Evolutionary conservation across 2,888 invertebrate species (phyloP), one percentile per base, ranked within the genome.

Genomic region (Oligia fasciuncula): DNA sequence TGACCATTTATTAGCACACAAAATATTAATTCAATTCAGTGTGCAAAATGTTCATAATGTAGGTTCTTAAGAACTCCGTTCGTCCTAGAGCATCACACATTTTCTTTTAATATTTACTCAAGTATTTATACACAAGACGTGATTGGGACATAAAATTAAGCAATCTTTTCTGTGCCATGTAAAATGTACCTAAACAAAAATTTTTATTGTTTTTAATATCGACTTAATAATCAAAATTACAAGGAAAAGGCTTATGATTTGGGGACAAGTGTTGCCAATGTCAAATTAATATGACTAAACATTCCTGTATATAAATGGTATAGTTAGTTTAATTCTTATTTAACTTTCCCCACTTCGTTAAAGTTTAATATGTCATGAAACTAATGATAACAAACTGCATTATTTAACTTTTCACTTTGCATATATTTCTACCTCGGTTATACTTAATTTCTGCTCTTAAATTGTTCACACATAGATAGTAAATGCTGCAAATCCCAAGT

Each of bases 291-390:
- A 86, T 69, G 77, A 88, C 85, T 90, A 88, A 90, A 95, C 95
- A 95, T 95, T 95, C 95, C 95, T 94, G 91, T 94, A 93, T 89
- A 94, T 94, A 93, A 89, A 90, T 84, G 86, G 80, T 88, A 80
- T 88, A 86, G 77, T 87, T 90, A 90, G 87, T 89, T 82, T 80
- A 80, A 85, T 83, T 89, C 81, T 88, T 88, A 85, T 81, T 86
- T 79, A 88, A 79, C 63, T 79, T 74, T 43, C 19, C 54, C 54
- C 51, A 67, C 35, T 71, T 73, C n/a, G 19, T 63, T 69, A 13
- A 72, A 72, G n/a, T 68, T 76, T 57, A 73, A n/a, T 46, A 73
- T 66, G 29, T 79, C 77, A 46, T 73, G 40, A 46, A 73, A 76
- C 67, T 43, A 46, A 79, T 63, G 49, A 43, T 80, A 76, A 68